Conservation (phyloP, 2,113 vertebrate genomes). For the Silurus glanis region DNA sequence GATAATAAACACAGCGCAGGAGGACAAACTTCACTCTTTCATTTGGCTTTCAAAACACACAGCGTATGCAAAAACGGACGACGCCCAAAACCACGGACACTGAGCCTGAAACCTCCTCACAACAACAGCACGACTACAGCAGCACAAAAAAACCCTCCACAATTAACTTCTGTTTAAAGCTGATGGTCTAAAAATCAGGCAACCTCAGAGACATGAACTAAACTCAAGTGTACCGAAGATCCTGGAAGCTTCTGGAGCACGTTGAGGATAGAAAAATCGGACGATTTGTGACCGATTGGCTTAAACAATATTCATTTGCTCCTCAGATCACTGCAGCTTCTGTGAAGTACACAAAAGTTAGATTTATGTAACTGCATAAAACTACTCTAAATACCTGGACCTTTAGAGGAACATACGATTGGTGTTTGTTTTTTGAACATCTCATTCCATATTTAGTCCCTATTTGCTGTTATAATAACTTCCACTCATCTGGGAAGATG, state of each 20-base stretch:
- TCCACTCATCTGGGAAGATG: too few relatives aligned
- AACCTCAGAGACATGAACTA: not conserved
- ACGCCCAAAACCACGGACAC: not conserved
- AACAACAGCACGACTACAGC: not conserved
- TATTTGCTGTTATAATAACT: too few relatives aligned
- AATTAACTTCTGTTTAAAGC: not conserved
- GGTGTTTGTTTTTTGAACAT: too few relatives aligned
- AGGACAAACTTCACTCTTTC: slow-evolving; percentile 4
- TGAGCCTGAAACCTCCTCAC: not conserved
- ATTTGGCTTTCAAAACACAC: slow-evolving; percentile 26
- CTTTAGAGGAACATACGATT: not conserved
- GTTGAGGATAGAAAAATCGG: not conserved
- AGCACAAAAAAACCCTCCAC: not conserved
- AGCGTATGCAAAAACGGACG: not conserved
- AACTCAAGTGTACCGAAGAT: not conserved
- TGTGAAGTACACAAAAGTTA: not conserved
- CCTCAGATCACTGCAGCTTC: too few relatives aligned
- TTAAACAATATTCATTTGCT: not conserved
- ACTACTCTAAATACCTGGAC: not conserved
- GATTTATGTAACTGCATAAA: not conserved
- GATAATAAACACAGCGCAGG: not conserved
- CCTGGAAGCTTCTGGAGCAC: not conserved
- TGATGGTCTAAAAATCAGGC: not conserved
- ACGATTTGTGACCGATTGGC: not conserved
- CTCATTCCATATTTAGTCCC: too few relatives aligned